Evolutionary conservation across 2,797 vertebrate species (phyloP).

Genomic region (Chaetodon trifasciatus): DNA sequence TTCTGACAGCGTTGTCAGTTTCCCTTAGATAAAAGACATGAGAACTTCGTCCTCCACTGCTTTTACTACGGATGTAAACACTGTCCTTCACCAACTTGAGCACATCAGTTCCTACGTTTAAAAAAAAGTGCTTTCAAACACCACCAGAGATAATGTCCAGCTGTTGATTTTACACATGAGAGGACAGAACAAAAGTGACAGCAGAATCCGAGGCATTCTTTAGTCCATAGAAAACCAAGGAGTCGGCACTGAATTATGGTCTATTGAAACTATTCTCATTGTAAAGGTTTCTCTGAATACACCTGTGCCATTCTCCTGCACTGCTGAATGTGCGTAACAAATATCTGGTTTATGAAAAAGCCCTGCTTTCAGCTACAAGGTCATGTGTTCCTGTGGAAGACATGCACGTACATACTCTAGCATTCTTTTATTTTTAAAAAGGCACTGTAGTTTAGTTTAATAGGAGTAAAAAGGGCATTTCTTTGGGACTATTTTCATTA

Average conservation of each 20-base stretch:
- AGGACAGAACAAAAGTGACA: slow-evolving; percentile 46
- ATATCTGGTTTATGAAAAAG: slow-evolving; percentile 1
- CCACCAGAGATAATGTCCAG: slow-evolving; percentile 25
- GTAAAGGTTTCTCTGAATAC: neutral
- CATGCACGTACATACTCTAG: neutral
- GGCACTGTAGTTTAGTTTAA: neutral
- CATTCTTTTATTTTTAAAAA: neutral
- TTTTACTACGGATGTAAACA: neutral
- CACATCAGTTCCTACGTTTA: neutral
- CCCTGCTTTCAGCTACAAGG: neutral
- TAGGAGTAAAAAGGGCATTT: neutral
- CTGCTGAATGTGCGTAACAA: neutral
- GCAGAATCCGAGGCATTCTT: slow-evolving; percentile 31
- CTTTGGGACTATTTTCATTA: neutral
- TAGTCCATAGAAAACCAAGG: slow-evolving; percentile 30
- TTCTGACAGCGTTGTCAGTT: neutral
- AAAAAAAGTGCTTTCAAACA: slow-evolving; percentile 22
- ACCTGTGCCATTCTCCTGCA: slow-evolving; percentile 12
- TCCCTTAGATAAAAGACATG: neutral
- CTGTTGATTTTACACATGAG: slow-evolving; percentile 53
- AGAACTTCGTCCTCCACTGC: neutral
- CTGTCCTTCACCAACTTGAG: slow-evolving; percentile 5
- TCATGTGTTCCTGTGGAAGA: neutral
- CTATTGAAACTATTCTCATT: slow-evolving; percentile 48
- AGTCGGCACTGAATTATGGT: slow-evolving; percentile 40